phyloP scores from a whole-genome alignment of 2,888 invertebrate species.

The Clitarchus hookeri region DNA sequence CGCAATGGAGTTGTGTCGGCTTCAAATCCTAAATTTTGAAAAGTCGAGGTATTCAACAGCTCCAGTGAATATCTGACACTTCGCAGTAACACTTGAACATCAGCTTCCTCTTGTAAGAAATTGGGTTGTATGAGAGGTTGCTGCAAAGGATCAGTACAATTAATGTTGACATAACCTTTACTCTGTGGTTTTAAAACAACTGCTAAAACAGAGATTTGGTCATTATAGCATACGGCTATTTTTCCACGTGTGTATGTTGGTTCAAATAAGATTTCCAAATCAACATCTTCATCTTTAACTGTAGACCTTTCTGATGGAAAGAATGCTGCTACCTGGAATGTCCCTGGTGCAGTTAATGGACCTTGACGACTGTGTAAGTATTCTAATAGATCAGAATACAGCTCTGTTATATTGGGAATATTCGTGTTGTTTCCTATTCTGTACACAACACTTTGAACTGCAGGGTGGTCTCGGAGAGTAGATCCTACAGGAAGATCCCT shows the following conservation, averaged over 20 bases:
- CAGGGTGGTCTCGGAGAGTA: constrained; percentile 67
- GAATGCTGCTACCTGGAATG: neutral
- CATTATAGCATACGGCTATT: neutral
- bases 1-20: neutral
- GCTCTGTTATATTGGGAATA: neutral
- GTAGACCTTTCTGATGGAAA: neutral
- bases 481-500: constrained; percentile 82
- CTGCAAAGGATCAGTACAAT: neutral
- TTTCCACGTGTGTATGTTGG: neutral
- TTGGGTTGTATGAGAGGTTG: neutral
- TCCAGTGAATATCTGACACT: neutral
- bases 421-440: neutral
- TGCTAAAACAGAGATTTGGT: neutral
- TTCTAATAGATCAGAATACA: neutral
- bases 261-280: neutral
- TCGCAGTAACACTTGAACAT: neutral
- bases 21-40: neutral
- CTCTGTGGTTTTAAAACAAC: neutral
- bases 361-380: neutral
- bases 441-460: neutral
- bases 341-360: neutral
- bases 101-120: neutral
- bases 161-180: neutral
- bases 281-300: neutral
- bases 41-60: neutral